Evolutionary conservation across 2,888 invertebrate species (phyloP).

Genomic region (Scrobipalpa atriplicella): DNA sequence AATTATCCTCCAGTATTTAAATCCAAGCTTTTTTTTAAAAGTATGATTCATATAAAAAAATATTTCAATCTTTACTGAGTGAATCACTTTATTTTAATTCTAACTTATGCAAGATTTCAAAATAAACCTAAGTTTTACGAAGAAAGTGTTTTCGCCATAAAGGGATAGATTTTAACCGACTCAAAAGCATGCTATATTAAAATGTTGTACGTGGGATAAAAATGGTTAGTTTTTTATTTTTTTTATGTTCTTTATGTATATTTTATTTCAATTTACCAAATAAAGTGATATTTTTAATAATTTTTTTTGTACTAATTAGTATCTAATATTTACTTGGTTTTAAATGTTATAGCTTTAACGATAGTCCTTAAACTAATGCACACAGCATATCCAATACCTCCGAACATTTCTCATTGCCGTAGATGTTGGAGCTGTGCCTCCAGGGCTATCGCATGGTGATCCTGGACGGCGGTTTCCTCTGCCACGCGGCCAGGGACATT

Average conservation of each 20-base stretch:
- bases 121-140: neutral
- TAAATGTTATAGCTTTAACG: too few species aligned
- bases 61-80: neutral
- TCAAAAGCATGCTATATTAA: too few species aligned
- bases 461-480: constrained; percentile 88
- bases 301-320: too few species aligned
- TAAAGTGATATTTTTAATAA: too few species aligned
- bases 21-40: neutral
- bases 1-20: neutral
- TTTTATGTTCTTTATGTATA: too few species aligned
- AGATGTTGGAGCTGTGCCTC: constrained; percentile 91
- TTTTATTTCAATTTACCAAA: too few species aligned
- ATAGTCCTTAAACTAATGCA: neutral
- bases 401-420: constrained; percentile 34
- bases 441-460: constrained; percentile 87
- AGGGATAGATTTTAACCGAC: neutral
- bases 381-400: too few species aligned
- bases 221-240: too few species aligned
- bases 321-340: neutral
- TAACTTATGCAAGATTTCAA: neutral
- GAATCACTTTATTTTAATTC: neutral
- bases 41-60: neutral
- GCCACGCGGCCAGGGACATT: constrained; percentile 82
- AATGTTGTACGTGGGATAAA: too few species aligned
- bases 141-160: neutral